phyloP scores from a whole-genome alignment of 2,888 invertebrate species.

The Eulithis prunata region DNA sequence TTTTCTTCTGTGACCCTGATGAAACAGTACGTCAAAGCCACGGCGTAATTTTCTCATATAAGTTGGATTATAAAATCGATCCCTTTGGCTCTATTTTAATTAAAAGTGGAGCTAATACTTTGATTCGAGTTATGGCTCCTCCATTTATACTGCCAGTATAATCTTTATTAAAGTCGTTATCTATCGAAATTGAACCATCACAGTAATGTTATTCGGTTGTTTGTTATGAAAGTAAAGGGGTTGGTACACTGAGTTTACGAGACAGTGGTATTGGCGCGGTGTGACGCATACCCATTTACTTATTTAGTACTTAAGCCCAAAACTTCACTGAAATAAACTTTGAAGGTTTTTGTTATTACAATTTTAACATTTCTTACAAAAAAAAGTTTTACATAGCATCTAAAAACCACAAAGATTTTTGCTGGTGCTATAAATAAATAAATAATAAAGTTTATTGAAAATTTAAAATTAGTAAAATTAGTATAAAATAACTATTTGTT shows the following conservation, averaged over 20 bases:
- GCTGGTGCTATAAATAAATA: too few species aligned
- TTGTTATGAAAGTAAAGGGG: constrained; percentile 4
- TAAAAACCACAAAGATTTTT: too few species aligned
- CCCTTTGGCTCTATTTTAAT: constrained; percentile 16
- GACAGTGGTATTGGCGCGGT: too few species aligned
- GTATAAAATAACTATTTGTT: too few species aligned
- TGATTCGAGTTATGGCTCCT: constrained; percentile 11
- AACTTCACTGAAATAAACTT: neutral
- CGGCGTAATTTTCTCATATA: constrained; percentile 9
- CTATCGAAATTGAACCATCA: constrained; percentile 20
- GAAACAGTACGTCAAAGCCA: too few species aligned
- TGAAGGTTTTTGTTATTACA: neutral
- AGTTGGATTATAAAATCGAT: constrained; percentile 25
- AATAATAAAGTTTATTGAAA: too few species aligned
- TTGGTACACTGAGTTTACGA: neutral
- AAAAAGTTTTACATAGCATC: too few species aligned
- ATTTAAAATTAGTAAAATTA: too few species aligned
- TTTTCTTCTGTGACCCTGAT: too few species aligned
- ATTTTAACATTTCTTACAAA: too few species aligned
- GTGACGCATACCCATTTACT: too few species aligned
- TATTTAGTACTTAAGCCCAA: too few species aligned
- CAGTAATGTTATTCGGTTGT: constrained; percentile 11
- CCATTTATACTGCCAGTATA: constrained; percentile 20
- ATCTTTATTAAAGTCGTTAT: constrained; percentile 28
- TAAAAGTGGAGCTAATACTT: constrained; percentile 22